Evolutionary conservation across 2,113 vertebrate genomes (phyloP), one percentile per base, ranked within the genome.

Genomic region (Nothobranchius kuhntae): DNA sequence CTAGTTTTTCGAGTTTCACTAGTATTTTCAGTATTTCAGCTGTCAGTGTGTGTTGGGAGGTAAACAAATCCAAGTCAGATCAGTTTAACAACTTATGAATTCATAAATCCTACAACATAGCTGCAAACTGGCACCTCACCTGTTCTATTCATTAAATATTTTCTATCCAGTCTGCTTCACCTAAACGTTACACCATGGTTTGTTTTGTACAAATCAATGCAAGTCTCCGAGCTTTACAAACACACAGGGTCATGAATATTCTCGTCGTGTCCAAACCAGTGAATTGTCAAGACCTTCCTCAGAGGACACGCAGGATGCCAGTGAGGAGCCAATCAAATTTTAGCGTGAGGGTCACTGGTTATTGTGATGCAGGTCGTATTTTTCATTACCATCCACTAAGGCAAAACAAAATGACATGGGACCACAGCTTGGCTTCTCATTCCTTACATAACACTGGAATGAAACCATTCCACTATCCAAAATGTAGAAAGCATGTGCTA

Each of bases 311-410:
- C 72, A 61, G 51, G 82, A 77, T 82, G 76, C 66, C 69, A 67
- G 47, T 35, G 74, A 71, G 71, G 64, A 86, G 75, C 87, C 87
- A 87, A 87, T 90, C 81, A 81, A 53, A 58, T 60, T 50, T 51
- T 44, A 69, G 70, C 24, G 44, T 45, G 21, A 82, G 80, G 82
- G 87, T 87, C 89, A 81, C 52, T 8, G 52, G 82, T 82, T 77
- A 89, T 89, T 88, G 81, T 64, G 59, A 91, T 89, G 87, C 86
- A 82, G 74, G 83, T 67, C 85, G 52, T 64, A 82, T 64, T 73
- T 84, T 82, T 75, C 79, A 82, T 87, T 81, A 81, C 64, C 73
- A 78, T 89, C 73, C 56, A 2, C 73, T 77, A 81, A 81, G 84
- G 72, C 26, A 46, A 65, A 83, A 68, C 81, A 69, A 81, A 73